Evolutionary conservation across 2,888 invertebrate species (phyloP), one percentile per base, ranked within the genome.

Genomic region (Epirrhoe alternata): DNA sequence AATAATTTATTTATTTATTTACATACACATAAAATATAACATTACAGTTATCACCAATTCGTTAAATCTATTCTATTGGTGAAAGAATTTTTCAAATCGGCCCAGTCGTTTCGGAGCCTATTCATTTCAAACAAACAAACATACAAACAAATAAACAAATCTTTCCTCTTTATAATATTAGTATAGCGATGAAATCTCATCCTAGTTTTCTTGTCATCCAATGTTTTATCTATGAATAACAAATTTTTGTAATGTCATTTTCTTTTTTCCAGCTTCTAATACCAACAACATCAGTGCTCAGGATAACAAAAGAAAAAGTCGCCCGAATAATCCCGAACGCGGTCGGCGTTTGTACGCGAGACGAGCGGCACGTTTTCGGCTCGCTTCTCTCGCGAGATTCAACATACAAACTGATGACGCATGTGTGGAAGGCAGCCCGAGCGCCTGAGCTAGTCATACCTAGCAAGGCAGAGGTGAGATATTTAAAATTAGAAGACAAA

Each of bases 271-370:
- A 97, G 97, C 94, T 98, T 76, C 94, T 98, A 79, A 98, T 99
- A 83, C 98, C 98, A 53, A 96, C 98, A 74, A 94, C 95, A 64
- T 96, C 97, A 67, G 98, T 99, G 64, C 95, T 96, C 61, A 96
- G 96, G 85, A 97, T 99, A 81, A 97, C 97, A 50, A 97, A 98
- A 85, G 98, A 98, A 91, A 97, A 97, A 90, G 98, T 98, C 66
- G 98, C 98, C 0, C 95, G 97, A 75, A 97, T 99, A 75, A 98
- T 99, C 80, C 98, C 98, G 56, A 98, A 98, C 89, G 98, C 98
- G 12, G 97, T 99, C 65, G 98, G 98, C 33, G 96, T 98, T 42
- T 94, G 95, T 66, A 98, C 98, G n/a, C 94, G 95, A 54, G 96
- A 97, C 79, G 96, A 97, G 79, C 96, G 97, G 56, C 97, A 97